Base-by-base conservation (phyloP, 2,888 invertebrate species). In the Tetragonula carbonaria region DNA sequence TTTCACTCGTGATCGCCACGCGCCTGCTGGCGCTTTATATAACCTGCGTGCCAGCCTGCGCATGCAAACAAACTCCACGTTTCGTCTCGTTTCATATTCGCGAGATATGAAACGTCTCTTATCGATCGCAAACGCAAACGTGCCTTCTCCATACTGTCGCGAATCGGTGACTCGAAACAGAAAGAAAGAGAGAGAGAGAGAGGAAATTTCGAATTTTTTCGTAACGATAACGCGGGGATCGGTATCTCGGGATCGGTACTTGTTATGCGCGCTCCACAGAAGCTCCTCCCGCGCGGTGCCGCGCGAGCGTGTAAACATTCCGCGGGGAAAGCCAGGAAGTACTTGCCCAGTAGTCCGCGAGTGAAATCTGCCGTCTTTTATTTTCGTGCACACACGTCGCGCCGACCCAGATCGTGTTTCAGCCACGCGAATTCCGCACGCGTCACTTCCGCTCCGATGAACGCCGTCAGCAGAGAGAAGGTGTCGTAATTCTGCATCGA, bases 311-410 rank as follows among this genome's bases (percentile, higher is more conserved):
- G 77, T 66, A 68, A 81, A 80, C 78, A 87, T 87, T 86, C 82
- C 76, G 84, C 82, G 77, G 86, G 89, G 86, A 89, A 89, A 89
- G 86, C 82, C 23, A 89, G 89, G 89, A 89, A 89, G 82, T 28
- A 28, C 28, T 86, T 72, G 68, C 66, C 59, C 70, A 45, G 80
- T 28, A 28, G 50, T 28, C 68, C 66, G 80, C 79, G 76, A 89
- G 87, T 87, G 85, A 89, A 89, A 89, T 87, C 87, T 82, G 65
- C 14, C 70, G 79, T 87, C 84, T 86, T 87, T 89, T 89, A 89
- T 89, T 89, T 89, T 89, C 74, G 80, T 89, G 80, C 74, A 84
- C 76, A 80, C 79, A 84, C 86, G 80, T 80, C 82, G 74, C 84
- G 45, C 45, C 45, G 88, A 82, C 86, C 84, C 78, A 83, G 81